phyloP scores from a whole-genome alignment of 35 echinoderm and acorn worm species.

The Anneissia japonica region DNA sequence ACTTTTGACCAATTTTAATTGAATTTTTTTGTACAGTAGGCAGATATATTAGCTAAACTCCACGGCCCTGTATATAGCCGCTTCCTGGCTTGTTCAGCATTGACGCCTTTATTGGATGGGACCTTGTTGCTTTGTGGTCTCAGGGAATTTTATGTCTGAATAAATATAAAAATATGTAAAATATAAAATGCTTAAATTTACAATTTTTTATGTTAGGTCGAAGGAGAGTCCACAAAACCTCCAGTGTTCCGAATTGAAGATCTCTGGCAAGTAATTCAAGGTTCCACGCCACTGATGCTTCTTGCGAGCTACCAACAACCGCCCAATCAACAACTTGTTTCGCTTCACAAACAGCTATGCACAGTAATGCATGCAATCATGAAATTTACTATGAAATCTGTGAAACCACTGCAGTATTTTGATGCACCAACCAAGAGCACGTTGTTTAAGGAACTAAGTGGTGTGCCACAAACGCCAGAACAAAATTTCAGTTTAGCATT shows the following conservation, averaged over 20 bases:
- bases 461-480: slow-evolving; percentile 23
- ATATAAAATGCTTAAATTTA: background rate
- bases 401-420: slow-evolving; percentile 71
- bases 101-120: too few species aligned
- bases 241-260: slow-evolving; percentile 81
- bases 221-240: slow-evolving; percentile 53
- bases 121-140: too few species aligned
- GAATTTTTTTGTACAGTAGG: too few species aligned
- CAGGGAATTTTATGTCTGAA: too few species aligned
- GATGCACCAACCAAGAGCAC: slow-evolving; percentile 77
- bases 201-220: slow-evolving; percentile 31
- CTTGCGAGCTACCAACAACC: slow-evolving; percentile 72
- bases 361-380: slow-evolving; percentile 86
- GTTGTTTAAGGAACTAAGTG: slow-evolving; percentile 78
- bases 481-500: slow-evolving; percentile 43
- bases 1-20: too few species aligned
- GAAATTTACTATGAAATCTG: slow-evolving; percentile 65
- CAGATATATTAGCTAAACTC: too few species aligned
- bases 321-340: slow-evolving; percentile 68
- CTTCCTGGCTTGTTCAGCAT: too few species aligned
- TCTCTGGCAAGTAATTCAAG: slow-evolving; percentile 78
- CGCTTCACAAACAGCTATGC: slow-evolving; percentile 84
- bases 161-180: background rate
- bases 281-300: slow-evolving; percentile 75
- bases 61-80: too few species aligned